These are phyloP conservation scores for Lepus townsendii DNA, from an alignment of 2,797 vertebrate genomes.

Conservation along the genomic window DNA sequence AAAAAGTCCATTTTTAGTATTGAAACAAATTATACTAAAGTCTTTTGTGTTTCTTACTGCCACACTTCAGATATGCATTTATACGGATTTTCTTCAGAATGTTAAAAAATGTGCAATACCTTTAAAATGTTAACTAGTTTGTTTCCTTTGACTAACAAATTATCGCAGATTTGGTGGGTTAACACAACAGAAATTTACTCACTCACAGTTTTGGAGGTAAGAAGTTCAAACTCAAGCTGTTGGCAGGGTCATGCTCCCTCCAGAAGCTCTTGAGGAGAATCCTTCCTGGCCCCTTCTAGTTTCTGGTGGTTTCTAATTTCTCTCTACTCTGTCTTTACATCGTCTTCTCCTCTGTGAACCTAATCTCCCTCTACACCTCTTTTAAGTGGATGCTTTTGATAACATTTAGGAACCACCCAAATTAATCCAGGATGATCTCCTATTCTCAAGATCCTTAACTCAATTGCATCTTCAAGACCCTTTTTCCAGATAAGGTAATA, in stretches of 20 bases:
- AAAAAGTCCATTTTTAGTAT: conserved; percentile 77
- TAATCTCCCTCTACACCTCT: neutral
- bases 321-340: neutral
- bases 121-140: conserved; percentile 34
- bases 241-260: neutral
- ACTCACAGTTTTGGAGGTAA: neutral
- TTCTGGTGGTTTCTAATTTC: neutral
- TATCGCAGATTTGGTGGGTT: neutral
- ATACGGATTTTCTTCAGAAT: conserved; percentile 66
- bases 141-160: conserved; percentile 61
- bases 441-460: conserved; percentile 21
- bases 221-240: conserved; percentile 19
- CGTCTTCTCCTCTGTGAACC: neutral
- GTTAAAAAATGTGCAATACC: conserved; percentile 8
- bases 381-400: neutral
- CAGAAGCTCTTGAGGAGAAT: neutral
- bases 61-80: conserved; percentile 51
- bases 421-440: neutral
- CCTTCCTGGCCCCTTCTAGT: neutral
- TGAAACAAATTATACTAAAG: conserved; percentile 67
- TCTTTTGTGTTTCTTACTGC: conserved; percentile 54
- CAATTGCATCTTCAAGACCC: neutral
- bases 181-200: conserved; percentile 24
- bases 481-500: conserved; percentile 39
- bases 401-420: neutral